Evolutionary conservation across 2,113 vertebrate genomes (phyloP).

Genomic region (Pomatorhinus ruficollis): DNA sequence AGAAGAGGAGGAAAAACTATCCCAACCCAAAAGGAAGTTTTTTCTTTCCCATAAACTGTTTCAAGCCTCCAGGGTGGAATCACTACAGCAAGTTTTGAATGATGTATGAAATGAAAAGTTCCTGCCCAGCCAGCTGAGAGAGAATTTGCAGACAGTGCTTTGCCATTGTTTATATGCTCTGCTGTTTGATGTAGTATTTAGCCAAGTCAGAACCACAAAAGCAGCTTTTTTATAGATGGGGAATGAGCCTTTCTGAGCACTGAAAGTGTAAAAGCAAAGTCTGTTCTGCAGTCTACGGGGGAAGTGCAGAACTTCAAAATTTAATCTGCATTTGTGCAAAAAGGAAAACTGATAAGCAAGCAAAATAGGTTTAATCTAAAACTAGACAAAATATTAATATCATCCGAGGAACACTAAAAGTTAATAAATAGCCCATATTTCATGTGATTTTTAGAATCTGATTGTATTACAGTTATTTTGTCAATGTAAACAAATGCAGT

Average conservation of each 20-base stretch:
- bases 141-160: not conserved
- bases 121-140: not conserved
- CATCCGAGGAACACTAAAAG: not conserved
- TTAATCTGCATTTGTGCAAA: not conserved
- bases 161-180: not conserved
- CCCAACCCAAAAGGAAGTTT: not conserved
- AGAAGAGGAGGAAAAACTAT: not conserved
- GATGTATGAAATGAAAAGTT: constrained; percentile 5
- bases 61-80: not conserved
- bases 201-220: not conserved
- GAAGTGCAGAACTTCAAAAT: not conserved
- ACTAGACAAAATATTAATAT: not conserved
- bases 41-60: not conserved
- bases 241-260: not conserved
- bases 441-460: not conserved
- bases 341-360: not conserved
- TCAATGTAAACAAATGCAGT: not conserved
- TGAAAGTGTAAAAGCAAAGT: not conserved
- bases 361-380: not conserved
- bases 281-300: not conserved
- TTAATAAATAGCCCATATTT: not conserved
- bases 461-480: not conserved
- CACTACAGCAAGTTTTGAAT: not conserved
- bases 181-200: not conserved
- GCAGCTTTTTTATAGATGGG: not conserved